phyloP scores from a whole-genome alignment of 2,797 vertebrate species.

The Labroides dimidiatus region DNA sequence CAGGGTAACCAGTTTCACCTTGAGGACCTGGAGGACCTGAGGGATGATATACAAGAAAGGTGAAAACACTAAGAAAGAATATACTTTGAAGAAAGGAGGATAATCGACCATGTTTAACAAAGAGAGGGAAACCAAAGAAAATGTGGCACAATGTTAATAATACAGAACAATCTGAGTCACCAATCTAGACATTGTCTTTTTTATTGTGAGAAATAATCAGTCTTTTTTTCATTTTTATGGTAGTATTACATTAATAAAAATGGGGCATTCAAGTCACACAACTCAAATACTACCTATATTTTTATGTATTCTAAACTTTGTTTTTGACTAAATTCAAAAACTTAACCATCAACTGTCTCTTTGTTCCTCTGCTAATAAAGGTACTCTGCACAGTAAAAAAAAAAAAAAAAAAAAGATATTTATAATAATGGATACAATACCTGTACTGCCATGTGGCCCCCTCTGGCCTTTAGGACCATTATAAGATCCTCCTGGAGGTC shows the following conservation, averaged over 20 bases:
- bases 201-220: too few species aligned
- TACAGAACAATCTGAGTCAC: too few species aligned
- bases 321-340: not conserved
- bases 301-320: not conserved
- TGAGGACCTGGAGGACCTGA: constrained; percentile 54
- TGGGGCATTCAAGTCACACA: too few species aligned
- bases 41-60: constrained; percentile 5
- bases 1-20: constrained; percentile 55
- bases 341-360: not conserved
- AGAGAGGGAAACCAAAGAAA: too few species aligned
- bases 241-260: too few species aligned
- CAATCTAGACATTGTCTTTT: too few species aligned
- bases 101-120: too few species aligned
- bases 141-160: too few species aligned
- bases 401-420: not conserved
- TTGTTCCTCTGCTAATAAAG: too few species aligned
- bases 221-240: too few species aligned
- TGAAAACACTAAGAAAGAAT: not conserved
- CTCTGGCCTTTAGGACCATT: constrained; percentile 55
- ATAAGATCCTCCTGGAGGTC: constrained; percentile 38
- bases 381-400: too few species aligned
- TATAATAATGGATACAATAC: constrained; percentile 40
- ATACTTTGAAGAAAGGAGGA: too few species aligned
- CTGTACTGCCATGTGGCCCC: constrained; percentile 59
- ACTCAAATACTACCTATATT: not conserved